These are phyloP conservation scores for Anoplius nigerrimus DNA, from an alignment of 2,888 invertebrate species.

Conservation along the genomic window DNA sequence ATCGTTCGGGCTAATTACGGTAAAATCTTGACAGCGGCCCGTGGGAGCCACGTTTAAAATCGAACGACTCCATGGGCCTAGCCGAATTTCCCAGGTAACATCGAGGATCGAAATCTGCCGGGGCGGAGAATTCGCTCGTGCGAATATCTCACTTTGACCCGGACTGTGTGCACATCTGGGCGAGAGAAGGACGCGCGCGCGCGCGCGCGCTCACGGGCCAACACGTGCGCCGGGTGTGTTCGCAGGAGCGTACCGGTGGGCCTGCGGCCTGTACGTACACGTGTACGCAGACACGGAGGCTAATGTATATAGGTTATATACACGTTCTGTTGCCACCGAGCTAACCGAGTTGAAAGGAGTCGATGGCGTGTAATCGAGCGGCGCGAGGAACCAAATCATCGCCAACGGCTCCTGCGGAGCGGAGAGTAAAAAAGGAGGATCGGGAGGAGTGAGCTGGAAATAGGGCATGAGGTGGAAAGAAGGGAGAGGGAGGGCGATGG, in stretches of 20 bases:
- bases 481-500: slow-evolving; percentile 16
- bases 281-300: no score
- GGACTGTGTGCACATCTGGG: slow-evolving; percentile 10
- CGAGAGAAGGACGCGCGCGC: no score
- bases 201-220: no score
- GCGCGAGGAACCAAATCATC: slow-evolving; percentile 4
- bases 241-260: no score
- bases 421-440: slow-evolving; percentile 2
- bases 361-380: slow-evolving; percentile 50
- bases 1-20: no score
- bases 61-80: no score
- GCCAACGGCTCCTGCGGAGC: no score
- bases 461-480: slow-evolving; percentile 2
- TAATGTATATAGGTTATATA: not conserved
- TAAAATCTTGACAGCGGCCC: no score
- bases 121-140: slow-evolving; percentile 25
- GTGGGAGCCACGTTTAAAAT: no score
- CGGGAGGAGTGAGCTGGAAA: not conserved
- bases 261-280: no score
- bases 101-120: slow-evolving; percentile 18
- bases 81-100: no score
- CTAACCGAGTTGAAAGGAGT: slow-evolving; percentile 37
- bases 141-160: slow-evolving; percentile 24
- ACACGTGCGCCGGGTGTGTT: slow-evolving; percentile 8
- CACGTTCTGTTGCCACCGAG: slow-evolving; percentile 1